Percentiles rank a stretch among this genome's conserved stretches.
Evolutionary conservation across 2,797 vertebrate species (phyloP).

Genomic region (Threskiornis aethiopicus): DNA sequence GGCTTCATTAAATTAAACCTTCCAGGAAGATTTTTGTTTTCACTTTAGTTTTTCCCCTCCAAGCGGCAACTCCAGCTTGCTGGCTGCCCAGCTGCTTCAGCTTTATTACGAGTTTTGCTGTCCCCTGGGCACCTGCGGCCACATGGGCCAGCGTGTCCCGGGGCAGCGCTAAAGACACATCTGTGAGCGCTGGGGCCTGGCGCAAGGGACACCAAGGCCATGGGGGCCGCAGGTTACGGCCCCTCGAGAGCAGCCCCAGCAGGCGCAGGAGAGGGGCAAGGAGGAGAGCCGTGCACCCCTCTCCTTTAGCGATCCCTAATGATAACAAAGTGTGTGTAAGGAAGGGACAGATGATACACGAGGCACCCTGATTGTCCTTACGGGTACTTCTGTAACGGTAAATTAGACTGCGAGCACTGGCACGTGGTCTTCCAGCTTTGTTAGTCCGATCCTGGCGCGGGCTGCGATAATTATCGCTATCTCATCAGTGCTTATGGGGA

Average conservation of each 20-base stretch:
- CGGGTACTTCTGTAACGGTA: background rate
- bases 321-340: fast-evolving
- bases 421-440: background rate
- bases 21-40: background rate
- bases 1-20: background rate
- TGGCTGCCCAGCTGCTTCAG: background rate
- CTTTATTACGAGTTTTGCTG: background rate
- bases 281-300: fast-evolving
- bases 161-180: background rate
- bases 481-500: background rate
- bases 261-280: background rate
- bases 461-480: background rate
- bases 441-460: background rate
- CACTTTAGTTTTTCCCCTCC: background rate
- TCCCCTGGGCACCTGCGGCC: background rate
- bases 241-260: background rate
- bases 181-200: fast-evolving
- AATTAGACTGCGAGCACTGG: background rate
- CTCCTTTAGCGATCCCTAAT: background rate
- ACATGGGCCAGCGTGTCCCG: background rate
- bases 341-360: background rate
- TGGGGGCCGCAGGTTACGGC: background rate
- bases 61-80: background rate
- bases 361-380: background rate
- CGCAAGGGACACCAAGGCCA: background rate